Evolutionary conservation across 2,888 invertebrate genomes (phyloP), one percentile per base, ranked within the genome.

Genomic region (Sisyra nigra): DNA sequence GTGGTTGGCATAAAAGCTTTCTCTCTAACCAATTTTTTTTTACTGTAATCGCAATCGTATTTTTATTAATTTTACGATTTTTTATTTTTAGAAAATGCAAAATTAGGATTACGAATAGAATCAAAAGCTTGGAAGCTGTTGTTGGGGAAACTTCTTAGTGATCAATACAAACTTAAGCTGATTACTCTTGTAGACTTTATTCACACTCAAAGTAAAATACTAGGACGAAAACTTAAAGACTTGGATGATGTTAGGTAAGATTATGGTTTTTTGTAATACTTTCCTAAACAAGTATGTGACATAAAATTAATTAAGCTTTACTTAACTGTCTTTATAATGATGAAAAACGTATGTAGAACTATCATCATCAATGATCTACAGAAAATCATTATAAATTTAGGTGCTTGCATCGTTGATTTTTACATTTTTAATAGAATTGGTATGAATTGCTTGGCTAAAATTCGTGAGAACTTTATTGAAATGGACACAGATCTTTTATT

Each of bases 111-210:
- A 30, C 62, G 75, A 36, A 71, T 80, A 7, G 88, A 88, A 63
- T 80, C 84, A 0, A 71, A 78, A 48, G 75, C 77, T 41, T 89
- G 89, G 88, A 87, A 85, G 58, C 64, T 71, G 46, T 66, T 73
- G 13, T 62, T 85, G 42, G 87, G 87, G 0, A 71, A 73, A 51
- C 65, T 78, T 30, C 59, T 89, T 18, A 77, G 78, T 48, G 57
- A 63, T 1, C 74, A 74, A 9, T 87, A 84, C 54, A 80, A 75
- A 52, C 72, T 72, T 40, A 77, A 82, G 48, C 69, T 87, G 35
- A 67, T 68, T 46, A 74, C 71, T 53, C 69, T 87, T 55, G 73
- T 76, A 49, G 78, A 80, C 44, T 89, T 88, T 53, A 83, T 88
- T 35, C 74, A 75, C 17, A 78, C 80, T 11, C 76, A 80, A 49